Evolutionary conservation across 2,797 vertebrate genomes (phyloP), one percentile per base, ranked within the genome.

Genomic region (Pseudochaenichthys georgianus): DNA sequence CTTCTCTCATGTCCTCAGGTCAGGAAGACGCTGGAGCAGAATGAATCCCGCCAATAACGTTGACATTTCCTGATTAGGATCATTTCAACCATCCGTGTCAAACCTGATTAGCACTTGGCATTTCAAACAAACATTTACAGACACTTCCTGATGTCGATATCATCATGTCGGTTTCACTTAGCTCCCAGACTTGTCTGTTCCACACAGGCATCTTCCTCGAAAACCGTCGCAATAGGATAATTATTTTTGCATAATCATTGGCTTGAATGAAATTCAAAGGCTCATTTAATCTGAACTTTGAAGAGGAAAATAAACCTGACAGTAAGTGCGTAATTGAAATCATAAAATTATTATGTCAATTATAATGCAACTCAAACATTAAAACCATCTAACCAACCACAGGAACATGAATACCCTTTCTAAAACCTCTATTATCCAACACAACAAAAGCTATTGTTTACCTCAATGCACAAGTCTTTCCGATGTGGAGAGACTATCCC

Each of bases 381-480:
- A 73, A 81, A 89, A 80, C 65, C 77, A 59, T 77, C 67, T 73
- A 87, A 86, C 84, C 70, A 38, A 67, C 70, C 73, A 57, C 50
- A 84, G 81, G 54, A 85, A 79, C 82, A 77, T 85, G 80, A 90
- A 91, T 86, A 88, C 70, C 75, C 50, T 86, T 75, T 90, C 78
- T 69, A 79, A 90, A 87, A 86, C 51, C 73, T 73, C 87, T 53
- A 87, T 92, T 92, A 83, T 94, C 69, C 62, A 53, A 2, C 5
- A 3, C 59, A 74, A 94, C 92, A 94, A 94, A 93, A 91, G 92
- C 88, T 59, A 90, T 94, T 93, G 91, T 93, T 86, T 72, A 55
- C 55, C 70, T 92, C 89, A 92, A 90, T 88, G 86, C 86, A 50
- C 45, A 64, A 55, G 83, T 90, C 88, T 84, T 88, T 54, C 83